Evolutionary conservation across 2,888 invertebrate species (phyloP).

Genomic region (Morpho helenor): DNA sequence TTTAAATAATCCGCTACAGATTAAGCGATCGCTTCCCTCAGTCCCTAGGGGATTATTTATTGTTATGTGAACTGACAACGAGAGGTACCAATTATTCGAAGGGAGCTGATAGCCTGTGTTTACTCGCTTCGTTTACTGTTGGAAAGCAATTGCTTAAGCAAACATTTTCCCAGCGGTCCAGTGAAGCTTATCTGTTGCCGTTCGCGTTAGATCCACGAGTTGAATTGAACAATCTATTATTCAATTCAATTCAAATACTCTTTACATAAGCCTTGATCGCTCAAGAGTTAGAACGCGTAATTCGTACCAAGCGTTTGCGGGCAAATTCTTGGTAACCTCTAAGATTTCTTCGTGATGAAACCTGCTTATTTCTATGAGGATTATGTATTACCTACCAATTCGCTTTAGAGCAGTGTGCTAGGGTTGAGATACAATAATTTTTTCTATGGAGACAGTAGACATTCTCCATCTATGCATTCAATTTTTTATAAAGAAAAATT

Average conservation of each 20-base stretch:
- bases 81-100: not conserved
- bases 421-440: too few relatives aligned
- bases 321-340: too few relatives aligned
- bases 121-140: conserved; percentile 27
- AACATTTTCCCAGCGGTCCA: conserved; percentile 37
- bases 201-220: conserved; percentile 14
- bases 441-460: too few relatives aligned
- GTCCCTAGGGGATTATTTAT: conserved; percentile 20
- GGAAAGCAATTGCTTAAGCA: conserved; percentile 44
- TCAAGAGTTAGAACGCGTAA: too few relatives aligned
- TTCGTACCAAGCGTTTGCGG: too few relatives aligned
- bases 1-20: conserved; percentile 4
- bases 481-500: too few relatives aligned
- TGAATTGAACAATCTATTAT: conserved; percentile 4
- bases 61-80: conserved; percentile 7
- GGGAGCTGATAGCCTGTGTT: conserved; percentile 15
- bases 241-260: too few relatives aligned
- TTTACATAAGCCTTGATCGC: too few relatives aligned
- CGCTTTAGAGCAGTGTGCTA: not conserved
- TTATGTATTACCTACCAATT: not conserved
- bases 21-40: conserved; percentile 8
- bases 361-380: too few relatives aligned
- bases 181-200: conserved; percentile 28
- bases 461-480: too few relatives aligned
- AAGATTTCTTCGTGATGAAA: too few relatives aligned